A percentile compares a stretch with the other conserved stretches of the same genome.
phyloP scores from a whole-genome alignment of 2,797 vertebrate genomes.

The Eulemur mongoz region DNA sequence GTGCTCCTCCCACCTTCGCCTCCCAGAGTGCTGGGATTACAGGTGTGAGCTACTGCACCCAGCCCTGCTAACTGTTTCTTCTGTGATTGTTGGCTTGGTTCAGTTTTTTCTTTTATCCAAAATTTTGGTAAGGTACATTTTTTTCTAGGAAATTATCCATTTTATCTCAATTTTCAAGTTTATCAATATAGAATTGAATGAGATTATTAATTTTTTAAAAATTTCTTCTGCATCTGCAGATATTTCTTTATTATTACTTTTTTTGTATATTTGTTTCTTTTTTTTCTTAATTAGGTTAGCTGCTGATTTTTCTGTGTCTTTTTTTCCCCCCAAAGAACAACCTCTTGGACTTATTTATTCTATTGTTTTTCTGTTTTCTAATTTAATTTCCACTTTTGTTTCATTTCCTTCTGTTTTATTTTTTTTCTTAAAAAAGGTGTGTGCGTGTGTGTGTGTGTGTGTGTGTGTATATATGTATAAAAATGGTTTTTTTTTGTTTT shows the following conservation, averaged over 20 bases:
- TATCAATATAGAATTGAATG: background rate
- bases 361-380: background rate
- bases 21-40: background rate
- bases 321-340: background rate
- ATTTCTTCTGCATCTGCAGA: background rate
- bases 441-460: no score
- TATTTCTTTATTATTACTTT: background rate
- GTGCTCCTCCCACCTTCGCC: no score
- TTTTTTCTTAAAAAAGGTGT: no score
- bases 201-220: background rate
- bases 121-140: background rate
- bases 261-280: background rate
- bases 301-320: background rate
- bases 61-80: background rate
- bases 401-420: no score
- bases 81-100: background rate
- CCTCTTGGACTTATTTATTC: background rate
- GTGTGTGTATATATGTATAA: fast-evolving
- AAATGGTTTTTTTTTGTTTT: no score
- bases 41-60: background rate
- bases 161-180: background rate
- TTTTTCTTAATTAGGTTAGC: background rate
- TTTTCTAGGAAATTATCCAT: background rate
- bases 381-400: background rate
- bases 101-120: background rate